Percentiles rank a stretch among this genome's conserved stretches.
These are phyloP conservation scores for Peromyscus californicus DNA, from an alignment of 2,113 vertebrate species.

Conservation along the genomic window DNA sequence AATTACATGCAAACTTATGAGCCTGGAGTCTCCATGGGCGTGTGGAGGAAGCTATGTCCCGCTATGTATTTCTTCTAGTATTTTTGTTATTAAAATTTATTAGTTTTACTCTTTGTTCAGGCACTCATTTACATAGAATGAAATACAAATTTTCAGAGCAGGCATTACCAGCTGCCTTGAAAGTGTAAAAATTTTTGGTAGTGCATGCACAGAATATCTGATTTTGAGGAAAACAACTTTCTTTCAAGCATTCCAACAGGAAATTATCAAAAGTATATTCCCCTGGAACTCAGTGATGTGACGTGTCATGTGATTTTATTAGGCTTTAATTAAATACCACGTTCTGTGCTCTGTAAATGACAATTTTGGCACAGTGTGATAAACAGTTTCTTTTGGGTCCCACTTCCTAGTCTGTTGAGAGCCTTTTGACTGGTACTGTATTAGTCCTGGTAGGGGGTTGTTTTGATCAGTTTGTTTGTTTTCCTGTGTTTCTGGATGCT, in stretches of 20 bases:
- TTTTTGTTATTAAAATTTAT: slow-evolving; percentile 74
- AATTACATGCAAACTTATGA: slow-evolving; percentile 70
- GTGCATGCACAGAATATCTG: slow-evolving; percentile 40
- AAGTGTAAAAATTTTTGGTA: slow-evolving; percentile 58
- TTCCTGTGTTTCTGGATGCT: slow-evolving; percentile 2
- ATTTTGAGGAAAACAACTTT: slow-evolving; percentile 60
- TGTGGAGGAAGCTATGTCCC: slow-evolving; percentile 58
- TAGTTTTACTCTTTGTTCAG: slow-evolving; percentile 65
- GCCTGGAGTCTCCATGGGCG: slow-evolving; percentile 30
- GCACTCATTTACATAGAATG: slow-evolving; percentile 67
- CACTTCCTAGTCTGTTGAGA: slow-evolving; percentile 6
- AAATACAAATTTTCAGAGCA: slow-evolving; percentile 72
- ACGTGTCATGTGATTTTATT: background rate
- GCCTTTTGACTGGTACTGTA: background rate
- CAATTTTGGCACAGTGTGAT: background rate
- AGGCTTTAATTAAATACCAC: slow-evolving; percentile 53
- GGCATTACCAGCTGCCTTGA: slow-evolving; percentile 49
- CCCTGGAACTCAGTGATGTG: slow-evolving; percentile 10
- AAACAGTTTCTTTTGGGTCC: background rate
- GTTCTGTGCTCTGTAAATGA: background rate
- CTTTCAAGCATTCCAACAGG: slow-evolving; percentile 33
- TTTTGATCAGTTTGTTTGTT: background rate
- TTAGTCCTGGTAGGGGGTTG: background rate
- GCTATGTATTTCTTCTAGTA: slow-evolving; percentile 60
- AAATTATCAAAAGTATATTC: slow-evolving; percentile 53